Conservation (phyloP, 2,797 vertebrate genomes). For the Vireo griseus region DNA sequence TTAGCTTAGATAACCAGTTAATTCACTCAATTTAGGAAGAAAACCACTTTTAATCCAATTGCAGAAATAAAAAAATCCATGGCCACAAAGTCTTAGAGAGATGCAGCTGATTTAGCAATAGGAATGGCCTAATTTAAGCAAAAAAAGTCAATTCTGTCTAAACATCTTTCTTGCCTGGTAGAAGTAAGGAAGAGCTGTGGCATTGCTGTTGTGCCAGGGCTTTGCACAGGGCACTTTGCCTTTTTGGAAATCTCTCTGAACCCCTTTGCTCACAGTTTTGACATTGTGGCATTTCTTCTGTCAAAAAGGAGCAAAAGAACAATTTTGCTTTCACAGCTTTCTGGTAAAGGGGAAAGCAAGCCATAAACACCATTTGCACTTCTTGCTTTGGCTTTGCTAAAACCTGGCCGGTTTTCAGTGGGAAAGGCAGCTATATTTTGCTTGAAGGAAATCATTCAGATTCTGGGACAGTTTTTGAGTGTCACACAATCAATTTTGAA, state of each 20-base stretch:
- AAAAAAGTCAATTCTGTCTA: background rate
- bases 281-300: background rate
- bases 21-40: background rate
- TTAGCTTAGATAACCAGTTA: background rate
- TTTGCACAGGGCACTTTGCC: background rate
- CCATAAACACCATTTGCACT: background rate
- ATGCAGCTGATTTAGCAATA: background rate
- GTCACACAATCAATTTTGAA: slow-evolving; percentile 36
- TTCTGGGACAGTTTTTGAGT: slow-evolving; percentile 21
- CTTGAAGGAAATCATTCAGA: slow-evolving; percentile 1
- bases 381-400: background rate
- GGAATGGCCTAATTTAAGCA: background rate
- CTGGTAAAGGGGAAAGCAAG: background rate
- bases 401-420: background rate
- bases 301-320: slow-evolving; percentile 7
- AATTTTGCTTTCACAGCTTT: slow-evolving; percentile 16
- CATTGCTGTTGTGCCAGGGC: background rate
- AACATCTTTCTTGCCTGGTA: background rate
- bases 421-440: background rate
- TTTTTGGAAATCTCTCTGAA: background rate
- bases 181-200: background rate
- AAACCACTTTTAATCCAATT: fast-evolving
- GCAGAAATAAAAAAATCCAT: background rate
- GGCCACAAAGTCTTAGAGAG: background rate
- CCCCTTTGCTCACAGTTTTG: background rate